A percentile compares a stretch with the other conserved stretches of the same genome.
Conservation (phyloP, 2,113 vertebrate species). For the Chrysemys picta region DNA sequence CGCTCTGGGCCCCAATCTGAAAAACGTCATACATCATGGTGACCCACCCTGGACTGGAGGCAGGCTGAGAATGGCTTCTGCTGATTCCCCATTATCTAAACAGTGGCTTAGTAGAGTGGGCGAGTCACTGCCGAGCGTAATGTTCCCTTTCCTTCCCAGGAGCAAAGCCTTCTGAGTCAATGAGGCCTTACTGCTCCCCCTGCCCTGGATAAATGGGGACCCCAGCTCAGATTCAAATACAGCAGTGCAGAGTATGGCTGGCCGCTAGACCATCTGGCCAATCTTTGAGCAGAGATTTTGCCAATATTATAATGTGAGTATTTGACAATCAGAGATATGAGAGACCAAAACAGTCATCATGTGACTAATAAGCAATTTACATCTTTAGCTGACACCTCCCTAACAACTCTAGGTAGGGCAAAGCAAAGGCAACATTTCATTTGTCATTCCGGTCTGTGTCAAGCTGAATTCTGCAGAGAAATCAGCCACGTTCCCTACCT, state of each 20-base stretch:
- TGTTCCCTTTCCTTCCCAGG: background rate
- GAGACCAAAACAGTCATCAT: background rate
- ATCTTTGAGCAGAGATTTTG: background rate
- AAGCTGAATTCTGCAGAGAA: background rate
- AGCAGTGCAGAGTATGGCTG: background rate
- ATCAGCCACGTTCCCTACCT: conserved; percentile 54
- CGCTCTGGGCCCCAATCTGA: background rate
- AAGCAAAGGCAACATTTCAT: conserved; percentile 1
- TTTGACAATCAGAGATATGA: conserved; percentile 18
- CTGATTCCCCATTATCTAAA: accelerated
- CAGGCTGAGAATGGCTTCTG: background rate
- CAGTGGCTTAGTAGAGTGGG: background rate
- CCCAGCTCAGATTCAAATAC: background rate
- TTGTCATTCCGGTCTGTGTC: background rate
- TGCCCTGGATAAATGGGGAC: background rate
- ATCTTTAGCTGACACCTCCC: conserved; percentile 14
- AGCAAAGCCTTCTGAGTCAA: background rate
- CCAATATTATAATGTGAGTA: background rate
- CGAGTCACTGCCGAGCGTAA: background rate
- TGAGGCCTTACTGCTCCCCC: background rate
- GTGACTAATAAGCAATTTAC: background rate
- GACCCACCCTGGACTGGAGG: accelerated
- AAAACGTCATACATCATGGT: background rate
- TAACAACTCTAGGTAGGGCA: conserved; percentile 38
- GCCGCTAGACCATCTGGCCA: background rate